phyloP scores from a whole-genome alignment of 1,140 invertebrate genomes.

The Drosophila novamexicana region DNA sequence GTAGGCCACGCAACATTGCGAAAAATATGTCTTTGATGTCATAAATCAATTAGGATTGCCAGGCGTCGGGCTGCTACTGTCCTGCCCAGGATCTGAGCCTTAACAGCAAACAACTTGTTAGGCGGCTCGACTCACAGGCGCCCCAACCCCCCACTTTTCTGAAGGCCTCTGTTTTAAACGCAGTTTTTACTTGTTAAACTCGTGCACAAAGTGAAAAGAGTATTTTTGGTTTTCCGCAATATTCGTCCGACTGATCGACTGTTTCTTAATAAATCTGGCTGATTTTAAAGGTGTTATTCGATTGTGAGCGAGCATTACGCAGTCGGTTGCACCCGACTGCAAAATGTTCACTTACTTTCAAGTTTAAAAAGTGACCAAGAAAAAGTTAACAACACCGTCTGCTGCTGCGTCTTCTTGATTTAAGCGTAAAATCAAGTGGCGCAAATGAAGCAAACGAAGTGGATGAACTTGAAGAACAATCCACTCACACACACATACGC shows the following conservation, averaged over 20 bases:
- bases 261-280: too few relatives aligned
- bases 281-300: too few relatives aligned
- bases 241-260: too few relatives aligned
- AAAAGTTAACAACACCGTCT: not conserved
- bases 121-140: constrained; percentile 9
- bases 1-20: constrained; percentile 84
- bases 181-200: constrained; percentile 13
- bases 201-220: too few relatives aligned
- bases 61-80: constrained; percentile 18
- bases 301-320: too few relatives aligned
- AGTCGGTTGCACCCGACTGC: too few relatives aligned
- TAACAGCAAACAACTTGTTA: constrained; percentile 73
- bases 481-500: constrained; percentile 9
- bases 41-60: constrained; percentile 84
- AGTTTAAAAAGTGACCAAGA: constrained; percentile 74
- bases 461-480: constrained; percentile 31
- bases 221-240: too few relatives aligned
- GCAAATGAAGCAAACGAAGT: constrained; percentile 52
- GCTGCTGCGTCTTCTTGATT: not conserved
- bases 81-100: constrained; percentile 59
- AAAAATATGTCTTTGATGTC: constrained; percentile 84
- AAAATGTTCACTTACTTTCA: constrained; percentile 35
- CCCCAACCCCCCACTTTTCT: not conserved
- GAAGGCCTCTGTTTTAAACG: constrained; percentile 14
- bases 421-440: constrained; percentile 44